Base-by-base conservation (phyloP, 2,113 vertebrate species). In the Cyanistes caeruleus region DNA sequence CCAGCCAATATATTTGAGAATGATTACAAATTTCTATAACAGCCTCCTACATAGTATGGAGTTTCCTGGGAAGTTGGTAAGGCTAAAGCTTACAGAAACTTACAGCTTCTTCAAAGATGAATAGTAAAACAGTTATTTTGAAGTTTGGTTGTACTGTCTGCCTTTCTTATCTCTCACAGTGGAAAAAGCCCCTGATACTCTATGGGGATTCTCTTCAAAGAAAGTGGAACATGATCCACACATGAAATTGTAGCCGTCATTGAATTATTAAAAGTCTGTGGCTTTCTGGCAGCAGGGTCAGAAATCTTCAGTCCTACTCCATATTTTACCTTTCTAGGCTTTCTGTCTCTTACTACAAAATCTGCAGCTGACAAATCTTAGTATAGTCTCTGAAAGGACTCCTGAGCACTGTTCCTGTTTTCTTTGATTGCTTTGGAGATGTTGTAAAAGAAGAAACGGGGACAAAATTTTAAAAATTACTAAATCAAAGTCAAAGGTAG, bases 261-360 rank as follows among this genome's bases (percentile, higher is more conserved):
- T 95, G 74, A 93, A 95, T 97, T 96, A 94, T 95, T 95, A 87
- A 97, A 94, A 95, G 43, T 84, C 35, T 94, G 68, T 46, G 90
- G 30, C 49, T 88, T 60, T 76, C 84, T 88, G 74, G 64, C 91
- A 90, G 60, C 46, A 58, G 77, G 63, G 87, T 77, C 70, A 81
- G 35, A 84, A 90, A 56, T 77, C 80, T 79, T 90, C 49, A 72
- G 52, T 90, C 31, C 31, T 60, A 41, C 51, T 37, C 75, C 28
- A 21, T 91, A 80, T 35, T 89, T 94, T 37, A 65, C 84, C 30
- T 92, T 92, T 91, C 19, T 46, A 72, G 39, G 37, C 33, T 92
- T 74, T 84, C 68, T 87, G 59, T 75, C n/a, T 44, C 41, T 94
- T 89, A 33, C 30, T 84, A 53, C 60, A 85, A 92, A 90, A 87